Evolutionary conservation across 2,113 vertebrate species (phyloP), one percentile per base, ranked within the genome.

Genomic region (Campylorhamphus procurvoides): DNA sequence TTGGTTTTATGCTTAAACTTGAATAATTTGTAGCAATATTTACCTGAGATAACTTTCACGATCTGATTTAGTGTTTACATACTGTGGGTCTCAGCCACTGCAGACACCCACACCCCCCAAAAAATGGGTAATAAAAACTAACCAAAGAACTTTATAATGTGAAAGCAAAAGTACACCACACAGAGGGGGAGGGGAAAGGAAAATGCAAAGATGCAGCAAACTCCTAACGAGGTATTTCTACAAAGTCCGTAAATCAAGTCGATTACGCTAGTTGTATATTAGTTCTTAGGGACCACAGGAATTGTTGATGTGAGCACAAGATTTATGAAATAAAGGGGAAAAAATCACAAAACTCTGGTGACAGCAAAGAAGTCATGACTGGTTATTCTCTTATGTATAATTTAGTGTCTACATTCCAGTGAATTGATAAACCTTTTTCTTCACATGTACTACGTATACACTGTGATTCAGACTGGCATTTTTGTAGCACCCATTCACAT

Each of bases 121-220:
- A 13, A 25, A 35, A 84, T 19, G 12, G 4, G 28, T 14, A 7
- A 27, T 49, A 60, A 56, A 77, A 89, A 49, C 7, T 24, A 83
- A 67, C 4, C 24, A 67, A 75, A 80, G 25, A 87, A 46, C 25
- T 91, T 84, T 3, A 81, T 40, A 27, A 14, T 20, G 19, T 9
- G 10, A 60, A 14, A 18, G 72, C 37, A 86, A 72, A 92, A 82
- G 53, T 14, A 31, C 25, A 56, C 3, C 3, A 27, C 3, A 10
- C 0, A 2, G 3, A 7, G 12, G 2, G 3, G 1, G 3, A 7
- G 4, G 6, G 4, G 33, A 15, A n/a, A n/a, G 13, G 9, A n/a
- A 31, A 63, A 62, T 53, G 12, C 24, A 10, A 6, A 28, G 27
- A 40, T 10, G 14, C 10, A 33, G 27, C 33, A 95, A 92, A 75